phyloP scores from a whole-genome alignment of 1,140 invertebrate species.

The Drosophila guanche region DNA sequence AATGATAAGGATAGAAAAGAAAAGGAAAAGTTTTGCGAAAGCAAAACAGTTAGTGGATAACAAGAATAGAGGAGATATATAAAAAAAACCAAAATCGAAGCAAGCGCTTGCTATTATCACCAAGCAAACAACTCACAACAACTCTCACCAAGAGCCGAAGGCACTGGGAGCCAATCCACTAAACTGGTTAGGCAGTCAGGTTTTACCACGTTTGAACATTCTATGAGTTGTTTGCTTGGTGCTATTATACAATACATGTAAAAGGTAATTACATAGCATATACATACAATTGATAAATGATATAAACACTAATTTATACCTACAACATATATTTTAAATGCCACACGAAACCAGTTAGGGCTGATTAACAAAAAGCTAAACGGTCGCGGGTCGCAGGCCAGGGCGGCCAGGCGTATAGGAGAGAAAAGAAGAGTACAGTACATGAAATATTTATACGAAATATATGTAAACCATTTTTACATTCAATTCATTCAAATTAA shows the following conservation, averaged over 20 bases:
- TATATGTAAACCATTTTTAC: slow-evolving; percentile 79
- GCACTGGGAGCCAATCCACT: too few relatives aligned
- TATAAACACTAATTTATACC: slow-evolving; percentile 70
- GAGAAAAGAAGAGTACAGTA: slow-evolving; percentile 30
- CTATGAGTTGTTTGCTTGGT: too few relatives aligned
- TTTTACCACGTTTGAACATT: too few relatives aligned
- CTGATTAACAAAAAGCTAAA: too few relatives aligned
- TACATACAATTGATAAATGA: slow-evolving; percentile 76
- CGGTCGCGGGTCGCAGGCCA: not conserved
- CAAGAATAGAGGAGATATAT: not conserved
- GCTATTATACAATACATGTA: slow-evolving; percentile 78
- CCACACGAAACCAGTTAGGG: slow-evolving; percentile 36
- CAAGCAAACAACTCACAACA: too few relatives aligned
- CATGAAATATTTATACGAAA: slow-evolving; percentile 42
- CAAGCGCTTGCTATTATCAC: slow-evolving; percentile 76
- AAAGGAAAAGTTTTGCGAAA: not conserved
- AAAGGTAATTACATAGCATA: slow-evolving; percentile 78
- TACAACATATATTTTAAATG: slow-evolving; percentile 62
- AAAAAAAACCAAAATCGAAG: slow-evolving; percentile 25
- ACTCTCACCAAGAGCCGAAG: too few relatives aligned
- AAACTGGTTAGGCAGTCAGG: too few relatives aligned
- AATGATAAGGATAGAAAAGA: slow-evolving; percentile 31
- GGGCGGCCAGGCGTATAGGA: slow-evolving; percentile 13
- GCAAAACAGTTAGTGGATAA: too few relatives aligned
- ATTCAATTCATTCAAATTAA: slow-evolving; percentile 81